Evolutionary conservation across 2,113 vertebrate genomes (phyloP), one percentile per base, ranked within the genome.

Genomic region (Eubucco bourcierii): DNA sequence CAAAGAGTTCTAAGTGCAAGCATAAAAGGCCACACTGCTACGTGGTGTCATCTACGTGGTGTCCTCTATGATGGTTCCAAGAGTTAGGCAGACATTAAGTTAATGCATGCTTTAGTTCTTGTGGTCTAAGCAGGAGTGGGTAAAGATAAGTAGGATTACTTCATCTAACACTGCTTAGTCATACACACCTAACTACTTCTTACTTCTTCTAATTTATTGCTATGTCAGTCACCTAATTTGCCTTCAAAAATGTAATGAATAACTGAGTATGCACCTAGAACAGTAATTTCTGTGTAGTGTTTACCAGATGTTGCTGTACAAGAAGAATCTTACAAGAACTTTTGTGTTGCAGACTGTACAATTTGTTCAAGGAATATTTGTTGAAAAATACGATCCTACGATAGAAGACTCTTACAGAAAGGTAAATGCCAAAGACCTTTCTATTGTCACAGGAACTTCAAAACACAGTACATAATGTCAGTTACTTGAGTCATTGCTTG

Each of bases 321-420:
- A 89, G 60, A 59, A 56, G 59, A 67, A 28, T 44, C 84, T 94
- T 73, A 87, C 29, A 33, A 68, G 31, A 84, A 70, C 31, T 80
- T 93, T 66, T 97, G 58, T 97, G 60, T 98, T 97, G 65, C 96
- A 98, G 98, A 98, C 98, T 94, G 98, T 98, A 97, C 98, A 98
- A 76, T 98, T 98, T 97, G 98, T 98, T 97, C 98, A 98, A 98
- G 98, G 98, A 97, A 98, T 98, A 98, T 98, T 98, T 98, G 98
- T 98, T 96, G 98, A 98, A 97, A 98, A 98, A 94, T 98, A 98
- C 95, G 98, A 98, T 95, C 98, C 98, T 90, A 98, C 98, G 94
- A 98, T 98, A 98, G 98, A 98, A 97, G 98, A 98, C 91, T 98
- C 98, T 78, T 98, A 98, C 90, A 98, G 98, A 97, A 98, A 98